phyloP scores from a whole-genome alignment of 1,140 invertebrate genomes.

The Cryptotermes secundus region DNA sequence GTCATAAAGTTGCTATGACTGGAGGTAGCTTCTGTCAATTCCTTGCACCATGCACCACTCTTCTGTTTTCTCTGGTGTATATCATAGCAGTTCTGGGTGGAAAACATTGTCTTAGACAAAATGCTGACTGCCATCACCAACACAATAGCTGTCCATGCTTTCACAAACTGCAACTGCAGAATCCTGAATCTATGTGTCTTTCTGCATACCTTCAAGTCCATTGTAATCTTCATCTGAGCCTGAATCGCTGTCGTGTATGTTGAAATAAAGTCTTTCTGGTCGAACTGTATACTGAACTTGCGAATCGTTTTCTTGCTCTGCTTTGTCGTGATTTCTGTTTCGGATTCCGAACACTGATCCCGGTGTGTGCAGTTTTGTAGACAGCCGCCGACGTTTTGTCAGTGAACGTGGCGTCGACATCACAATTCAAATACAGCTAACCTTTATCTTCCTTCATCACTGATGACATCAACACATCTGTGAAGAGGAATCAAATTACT shows the following conservation, averaged over 20 bases:
- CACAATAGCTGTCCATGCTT: no score
- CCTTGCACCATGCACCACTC: no score
- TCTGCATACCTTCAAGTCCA: background rate
- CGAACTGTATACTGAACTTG: background rate
- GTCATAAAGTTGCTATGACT: no score
- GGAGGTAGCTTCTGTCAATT: no score
- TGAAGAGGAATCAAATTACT: no score
- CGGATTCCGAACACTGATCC: background rate
- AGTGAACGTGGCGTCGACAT: background rate
- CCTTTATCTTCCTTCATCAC: background rate
- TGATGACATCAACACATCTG: background rate
- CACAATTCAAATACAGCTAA: background rate
- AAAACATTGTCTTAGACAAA: no score
- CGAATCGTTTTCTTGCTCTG: background rate
- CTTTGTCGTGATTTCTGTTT: background rate
- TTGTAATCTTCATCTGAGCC: background rate
- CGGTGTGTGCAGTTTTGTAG: background rate
- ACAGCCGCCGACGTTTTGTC: background rate
- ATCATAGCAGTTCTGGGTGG: no score
- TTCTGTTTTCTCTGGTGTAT: no score
- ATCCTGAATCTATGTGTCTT: no score
- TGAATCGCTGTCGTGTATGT: background rate
- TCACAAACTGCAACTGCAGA: no score
- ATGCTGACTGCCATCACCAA: no score
- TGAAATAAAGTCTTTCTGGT: slow-evolving; percentile 7